phyloP scores from a whole-genome alignment of 2,113 vertebrate species.

The Eublepharis macularius region DNA sequence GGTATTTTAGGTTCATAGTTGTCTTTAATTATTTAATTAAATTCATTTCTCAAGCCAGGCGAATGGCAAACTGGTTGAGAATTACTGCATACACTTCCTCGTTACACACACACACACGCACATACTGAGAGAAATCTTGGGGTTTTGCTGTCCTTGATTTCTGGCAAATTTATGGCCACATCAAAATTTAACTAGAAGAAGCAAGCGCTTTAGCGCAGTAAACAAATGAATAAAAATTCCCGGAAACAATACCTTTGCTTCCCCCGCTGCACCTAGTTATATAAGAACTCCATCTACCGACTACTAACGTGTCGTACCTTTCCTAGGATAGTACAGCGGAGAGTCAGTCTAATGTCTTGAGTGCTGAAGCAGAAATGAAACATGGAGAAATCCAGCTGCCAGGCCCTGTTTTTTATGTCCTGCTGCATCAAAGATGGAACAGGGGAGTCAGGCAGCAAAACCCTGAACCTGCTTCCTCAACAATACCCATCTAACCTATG shows the following conservation, averaged over 20 bases:
- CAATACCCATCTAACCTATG: background rate
- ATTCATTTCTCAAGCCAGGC: background rate
- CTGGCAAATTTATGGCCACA: background rate
- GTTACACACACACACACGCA: no score
- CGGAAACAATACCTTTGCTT: background rate
- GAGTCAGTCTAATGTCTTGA: conserved; percentile 1
- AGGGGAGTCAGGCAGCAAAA: background rate
- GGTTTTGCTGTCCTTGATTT: background rate
- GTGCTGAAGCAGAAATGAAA: conserved; percentile 30
- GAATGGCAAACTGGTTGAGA: background rate
- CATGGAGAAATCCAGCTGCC: background rate
- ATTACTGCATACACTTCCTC: background rate
- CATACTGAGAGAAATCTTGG: no score
- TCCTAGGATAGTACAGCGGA: background rate
- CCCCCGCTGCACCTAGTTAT: background rate
- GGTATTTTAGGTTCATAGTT: background rate
- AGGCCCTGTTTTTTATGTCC: background rate
- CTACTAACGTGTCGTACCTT: background rate
- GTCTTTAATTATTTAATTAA: background rate
- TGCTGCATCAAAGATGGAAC: background rate
- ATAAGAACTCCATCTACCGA: background rate
- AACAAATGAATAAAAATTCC: background rate
- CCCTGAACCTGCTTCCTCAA: rapidly evolving
- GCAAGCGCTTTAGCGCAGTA: background rate
- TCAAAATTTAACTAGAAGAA: background rate